These are phyloP conservation scores for Megalops cyprinoides DNA, from an alignment of 2,797 vertebrate species.

Conservation along the genomic window DNA sequence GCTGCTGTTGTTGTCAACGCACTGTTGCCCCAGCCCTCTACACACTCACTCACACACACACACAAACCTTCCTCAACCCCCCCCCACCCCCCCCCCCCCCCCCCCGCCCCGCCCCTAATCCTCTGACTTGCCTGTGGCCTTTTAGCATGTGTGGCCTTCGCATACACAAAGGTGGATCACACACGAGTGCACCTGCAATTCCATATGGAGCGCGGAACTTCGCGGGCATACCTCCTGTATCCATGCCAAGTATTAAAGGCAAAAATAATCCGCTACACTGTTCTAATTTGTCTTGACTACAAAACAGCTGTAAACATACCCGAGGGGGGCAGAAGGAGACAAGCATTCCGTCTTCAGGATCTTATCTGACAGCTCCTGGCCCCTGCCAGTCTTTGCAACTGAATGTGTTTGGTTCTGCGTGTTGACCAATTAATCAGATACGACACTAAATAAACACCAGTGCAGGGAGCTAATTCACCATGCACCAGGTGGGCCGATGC, in stretches of 20 bases:
- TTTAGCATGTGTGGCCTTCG: not conserved
- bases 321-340: slow-evolving; percentile 51
- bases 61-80: not conserved
- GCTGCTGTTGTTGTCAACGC: not conserved
- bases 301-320: slow-evolving; percentile 71
- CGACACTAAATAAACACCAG: slow-evolving; percentile 62
- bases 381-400: slow-evolving; percentile 63
- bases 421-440: slow-evolving; percentile 68
- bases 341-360: slow-evolving; percentile 64
- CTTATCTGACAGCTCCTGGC: slow-evolving; percentile 65
- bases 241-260: slow-evolving; percentile 45
- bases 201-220: slow-evolving; percentile 3
- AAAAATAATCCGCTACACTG: slow-evolving; percentile 41
- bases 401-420: slow-evolving; percentile 63
- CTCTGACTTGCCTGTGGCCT: not conserved
- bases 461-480: slow-evolving; percentile 65
- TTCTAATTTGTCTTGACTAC: slow-evolving; percentile 71
- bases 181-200: not conserved
- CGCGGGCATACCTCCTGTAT: slow-evolving; percentile 39
- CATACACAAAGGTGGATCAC: not conserved
- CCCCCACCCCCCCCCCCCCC: too few species aligned
- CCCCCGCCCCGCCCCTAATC: too few species aligned
- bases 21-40: slow-evolving; percentile 19
- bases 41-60: slow-evolving; percentile 6
- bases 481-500: slow-evolving; percentile 26